These are phyloP conservation scores for Pogonocherus hispidulus DNA, from an alignment of 2,888 invertebrate species.

Conservation along the genomic window DNA sequence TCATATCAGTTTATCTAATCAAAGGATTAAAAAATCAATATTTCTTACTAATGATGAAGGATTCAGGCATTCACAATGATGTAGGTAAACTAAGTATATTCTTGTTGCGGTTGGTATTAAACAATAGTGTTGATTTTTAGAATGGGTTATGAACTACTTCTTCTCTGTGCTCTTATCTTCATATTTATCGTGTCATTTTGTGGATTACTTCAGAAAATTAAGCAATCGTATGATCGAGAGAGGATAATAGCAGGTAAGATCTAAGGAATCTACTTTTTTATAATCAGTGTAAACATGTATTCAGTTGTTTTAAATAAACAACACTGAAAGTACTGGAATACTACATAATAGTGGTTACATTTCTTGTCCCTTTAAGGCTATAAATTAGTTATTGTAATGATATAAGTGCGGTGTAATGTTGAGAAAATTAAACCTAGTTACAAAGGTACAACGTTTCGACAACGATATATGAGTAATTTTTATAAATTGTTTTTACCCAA, in stretches of 20 bases:
- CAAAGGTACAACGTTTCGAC: too few relatives aligned
- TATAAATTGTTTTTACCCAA: too few relatives aligned
- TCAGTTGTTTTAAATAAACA: too few relatives aligned
- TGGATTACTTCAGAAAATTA: slow-evolving; percentile 61
- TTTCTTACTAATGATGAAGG: slow-evolving; percentile 47
- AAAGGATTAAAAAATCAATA: slow-evolving; percentile 50
- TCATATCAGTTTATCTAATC: slow-evolving; percentile 52
- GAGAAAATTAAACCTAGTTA: too few relatives aligned
- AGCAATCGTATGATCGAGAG: slow-evolving; percentile 58
- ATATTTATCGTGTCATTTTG: slow-evolving; percentile 62
- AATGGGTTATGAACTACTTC: slow-evolving; percentile 59
- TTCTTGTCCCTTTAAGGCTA: too few relatives aligned
- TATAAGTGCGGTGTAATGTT: too few relatives aligned
- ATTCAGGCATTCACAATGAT: slow-evolving; percentile 37
- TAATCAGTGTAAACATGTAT: too few relatives aligned
- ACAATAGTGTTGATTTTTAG: slow-evolving; percentile 44
- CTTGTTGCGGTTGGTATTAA: slow-evolving; percentile 17
- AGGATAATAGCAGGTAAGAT: slow-evolving; percentile 53
- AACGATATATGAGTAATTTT: too few relatives aligned
- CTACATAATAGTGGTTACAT: too few relatives aligned
- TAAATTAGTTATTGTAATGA: too few relatives aligned
- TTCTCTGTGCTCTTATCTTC: slow-evolving; percentile 58
- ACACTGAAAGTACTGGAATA: too few relatives aligned
- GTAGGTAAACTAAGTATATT: slow-evolving; percentile 36
- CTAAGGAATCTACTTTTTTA: too few relatives aligned